Percentiles rank a stretch among this genome's conserved stretches.
phyloP scores from a whole-genome alignment of 2,888 invertebrate species.

The Mystacides longicornis region DNA sequence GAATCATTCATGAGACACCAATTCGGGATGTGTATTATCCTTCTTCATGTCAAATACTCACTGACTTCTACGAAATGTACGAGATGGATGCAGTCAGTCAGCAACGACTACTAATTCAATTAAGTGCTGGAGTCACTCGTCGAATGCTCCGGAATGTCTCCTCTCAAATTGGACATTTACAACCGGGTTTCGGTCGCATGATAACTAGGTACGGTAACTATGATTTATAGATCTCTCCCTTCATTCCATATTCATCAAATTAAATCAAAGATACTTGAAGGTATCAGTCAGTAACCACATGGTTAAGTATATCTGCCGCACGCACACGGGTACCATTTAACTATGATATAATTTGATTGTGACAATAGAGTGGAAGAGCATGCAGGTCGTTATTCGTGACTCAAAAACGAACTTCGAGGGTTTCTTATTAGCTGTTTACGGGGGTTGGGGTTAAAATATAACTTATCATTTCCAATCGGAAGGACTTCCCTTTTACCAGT shows the following conservation, averaged over 20 bases:
- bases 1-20: too few species aligned
- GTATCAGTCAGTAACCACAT: not conserved
- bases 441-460: not conserved
- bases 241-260: conserved; percentile 13
- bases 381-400: not conserved
- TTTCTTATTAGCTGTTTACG: not conserved
- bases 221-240: conserved; percentile 20
- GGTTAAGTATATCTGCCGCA: not conserved
- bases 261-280: conserved; percentile 16
- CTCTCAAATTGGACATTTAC: conserved; percentile 21
- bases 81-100: not conserved
- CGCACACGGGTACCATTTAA: conserved; percentile 2
- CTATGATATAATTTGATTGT: not conserved
- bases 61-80: too few species aligned
- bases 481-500: not conserved
- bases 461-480: not conserved
- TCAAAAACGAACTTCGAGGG: not conserved
- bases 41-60: too few species aligned
- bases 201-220: conserved; percentile 7
- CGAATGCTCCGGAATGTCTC: too few species aligned
- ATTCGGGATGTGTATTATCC: too few species aligned
- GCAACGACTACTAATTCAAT: conserved; percentile 17
- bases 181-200: conserved; percentile 9
- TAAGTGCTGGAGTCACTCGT: too few species aligned
- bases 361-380: not conserved